phyloP scores from a whole-genome alignment of 2,113 vertebrate species.

The Bubalus kerabau region DNA sequence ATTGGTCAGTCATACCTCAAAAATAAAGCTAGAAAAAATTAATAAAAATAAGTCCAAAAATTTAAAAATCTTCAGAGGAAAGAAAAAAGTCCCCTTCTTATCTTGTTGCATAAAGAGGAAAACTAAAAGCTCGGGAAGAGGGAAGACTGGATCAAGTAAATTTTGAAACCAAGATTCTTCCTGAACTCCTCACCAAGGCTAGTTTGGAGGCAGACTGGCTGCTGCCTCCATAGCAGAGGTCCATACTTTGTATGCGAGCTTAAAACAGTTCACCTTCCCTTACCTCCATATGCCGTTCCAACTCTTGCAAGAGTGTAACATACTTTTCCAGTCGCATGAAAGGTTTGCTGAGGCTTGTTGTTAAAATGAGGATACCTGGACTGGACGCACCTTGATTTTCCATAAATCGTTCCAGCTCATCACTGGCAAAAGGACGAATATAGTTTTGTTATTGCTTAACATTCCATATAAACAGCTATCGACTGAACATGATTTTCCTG shows the following conservation, averaged over 20 bases:
- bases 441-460: background rate
- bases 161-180: background rate
- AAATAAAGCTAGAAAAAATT: background rate
- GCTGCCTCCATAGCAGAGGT: background rate
- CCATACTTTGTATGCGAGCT: background rate
- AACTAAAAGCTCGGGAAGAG: background rate
- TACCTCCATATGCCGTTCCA: constrained; percentile 98
- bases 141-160: background rate
- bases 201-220: background rate
- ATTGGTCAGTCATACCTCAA: background rate
- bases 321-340: constrained; percentile 98
- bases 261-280: background rate
- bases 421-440: constrained; percentile 80
- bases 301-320: constrained; percentile 92
- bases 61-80: background rate
- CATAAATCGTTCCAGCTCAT: constrained; percentile 96
- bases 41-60: background rate
- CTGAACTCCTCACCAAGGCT: background rate
- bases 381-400: constrained; percentile 91
- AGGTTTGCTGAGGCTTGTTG: constrained; percentile 96
- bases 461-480: background rate
- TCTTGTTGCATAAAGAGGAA: background rate
- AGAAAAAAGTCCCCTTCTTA: background rate
- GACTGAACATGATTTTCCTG: background rate
- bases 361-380: constrained; percentile 92